Base-by-base conservation (phyloP, 2,113 vertebrate species). In the Alouatta palliata region DNA sequence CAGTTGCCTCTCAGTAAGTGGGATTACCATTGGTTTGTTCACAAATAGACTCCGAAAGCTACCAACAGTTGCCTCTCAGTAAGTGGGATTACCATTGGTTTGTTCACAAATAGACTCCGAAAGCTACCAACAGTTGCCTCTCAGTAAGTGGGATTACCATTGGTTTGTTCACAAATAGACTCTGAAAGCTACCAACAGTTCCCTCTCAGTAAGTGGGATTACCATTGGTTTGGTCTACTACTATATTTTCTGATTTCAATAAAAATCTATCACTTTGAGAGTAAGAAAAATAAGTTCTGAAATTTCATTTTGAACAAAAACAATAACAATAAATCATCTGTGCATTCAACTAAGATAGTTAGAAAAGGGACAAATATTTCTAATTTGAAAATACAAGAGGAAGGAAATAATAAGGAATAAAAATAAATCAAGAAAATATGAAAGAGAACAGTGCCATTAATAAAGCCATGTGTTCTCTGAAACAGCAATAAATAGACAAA, bases 401-500 rank as follows among this genome's bases (percentile, higher is more conserved):
- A 87, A 95, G 84, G 61, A 94, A 96, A 77, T 79, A 68, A 58
- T 56, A 68, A 49, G 14, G 35, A 76, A 91, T 93, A 91, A 54
- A 87, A 61, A 68, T 83, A 75, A 88, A 95, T 96, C 43, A 96
- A 85, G 81, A 76, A 79, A 71, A 77, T 87, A 47, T 71, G 79
- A 91, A 79, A 75, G 71, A 87, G 45, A 76, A 49, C 30, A 32
- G 13, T 25, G 49, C 80, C 94, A 40, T 61, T 79, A 85, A 45
- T 56, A 58, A 87, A 95, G 82, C 71, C 91, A 85, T n/a, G 86
- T 95, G 89, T 77, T 81, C 89, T 66, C 66, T 43, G 75, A 92
- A 87, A 77, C 47, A 64, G 37, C 91, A 94, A 84, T 70, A 95
- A 91, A 43, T 7, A 71, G 95, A 23, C n/a, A 70, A 35, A 45